phyloP scores from a whole-genome alignment of 2,113 vertebrate genomes.

The Tonatia bakeri region DNA sequence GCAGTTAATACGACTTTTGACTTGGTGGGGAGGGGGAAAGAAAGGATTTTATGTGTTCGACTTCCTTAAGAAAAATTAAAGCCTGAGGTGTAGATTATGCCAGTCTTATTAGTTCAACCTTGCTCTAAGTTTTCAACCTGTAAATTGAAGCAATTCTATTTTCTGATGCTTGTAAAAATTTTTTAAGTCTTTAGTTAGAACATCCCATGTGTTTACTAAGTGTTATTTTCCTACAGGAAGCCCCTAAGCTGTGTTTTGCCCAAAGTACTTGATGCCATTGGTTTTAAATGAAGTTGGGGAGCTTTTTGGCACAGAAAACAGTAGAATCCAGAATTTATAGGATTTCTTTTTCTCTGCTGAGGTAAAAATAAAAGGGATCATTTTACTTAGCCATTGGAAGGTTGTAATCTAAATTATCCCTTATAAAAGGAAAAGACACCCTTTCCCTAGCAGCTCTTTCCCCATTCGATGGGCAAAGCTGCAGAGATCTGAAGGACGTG shows the following conservation, averaged over 20 bases:
- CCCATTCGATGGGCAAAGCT: neutral
- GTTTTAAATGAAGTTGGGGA: neutral
- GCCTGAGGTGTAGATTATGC: neutral
- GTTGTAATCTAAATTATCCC: neutral
- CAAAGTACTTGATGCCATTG: neutral
- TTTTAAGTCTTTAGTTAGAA: neutral
- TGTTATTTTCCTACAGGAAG: neutral
- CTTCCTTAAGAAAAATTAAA: neutral
- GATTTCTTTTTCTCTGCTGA: neutral
- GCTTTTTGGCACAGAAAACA: neutral
- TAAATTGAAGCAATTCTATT: neutral
- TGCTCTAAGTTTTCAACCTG: neutral
- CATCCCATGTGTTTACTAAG: neutral
- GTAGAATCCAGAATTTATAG: neutral
- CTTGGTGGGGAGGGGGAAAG: neutral
- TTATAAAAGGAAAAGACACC: neutral
- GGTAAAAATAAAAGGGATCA: neutral
- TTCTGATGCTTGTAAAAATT: neutral
- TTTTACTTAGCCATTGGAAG: neutral
- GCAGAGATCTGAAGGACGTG: fast-evolving
- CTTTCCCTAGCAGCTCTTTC: neutral
- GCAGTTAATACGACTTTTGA: neutral
- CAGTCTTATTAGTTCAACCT: neutral
- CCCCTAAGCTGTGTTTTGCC: neutral
- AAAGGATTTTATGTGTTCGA: neutral